Conservation (phyloP, 2,797 vertebrate species). For the Novumbra hubbsi region DNA sequence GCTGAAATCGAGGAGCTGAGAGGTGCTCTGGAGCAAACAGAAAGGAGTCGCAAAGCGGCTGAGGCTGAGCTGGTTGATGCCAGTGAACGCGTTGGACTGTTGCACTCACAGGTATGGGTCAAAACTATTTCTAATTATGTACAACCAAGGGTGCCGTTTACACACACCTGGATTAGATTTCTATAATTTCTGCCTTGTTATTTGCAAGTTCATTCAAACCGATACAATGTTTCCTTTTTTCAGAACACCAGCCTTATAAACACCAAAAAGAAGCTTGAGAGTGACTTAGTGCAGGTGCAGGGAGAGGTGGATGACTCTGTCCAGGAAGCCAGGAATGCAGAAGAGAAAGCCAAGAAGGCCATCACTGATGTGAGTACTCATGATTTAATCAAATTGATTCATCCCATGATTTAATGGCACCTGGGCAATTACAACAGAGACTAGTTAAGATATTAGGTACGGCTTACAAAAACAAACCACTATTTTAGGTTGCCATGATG, state of each 20-base stretch:
- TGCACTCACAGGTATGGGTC: constrained; percentile 55
- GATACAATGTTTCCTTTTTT: not conserved
- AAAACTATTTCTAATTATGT: not conserved
- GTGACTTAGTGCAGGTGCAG: constrained; percentile 74
- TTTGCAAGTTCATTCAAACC: too few relatives aligned
- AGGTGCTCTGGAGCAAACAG: constrained; percentile 75
- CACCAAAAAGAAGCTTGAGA: constrained; percentile 77
- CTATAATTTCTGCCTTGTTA: not conserved
- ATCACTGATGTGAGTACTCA: constrained; percentile 74
- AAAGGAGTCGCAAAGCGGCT: constrained; percentile 69
- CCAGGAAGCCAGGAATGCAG: too few relatives aligned
- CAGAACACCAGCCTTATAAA: constrained; percentile 67
- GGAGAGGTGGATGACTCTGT: constrained; percentile 74
- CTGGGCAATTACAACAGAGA: not conserved
- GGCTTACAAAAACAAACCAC: not conserved
- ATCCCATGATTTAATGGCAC: not conserved
- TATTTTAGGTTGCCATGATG: constrained; percentile 79
- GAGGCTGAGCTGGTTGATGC: too few relatives aligned
- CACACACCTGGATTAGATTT: not conserved
- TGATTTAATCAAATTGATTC: not conserved
- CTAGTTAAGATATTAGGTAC: not conserved
- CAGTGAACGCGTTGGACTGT: too few relatives aligned
- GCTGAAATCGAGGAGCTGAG: constrained; percentile 78
- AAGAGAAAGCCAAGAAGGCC: constrained; percentile 84
- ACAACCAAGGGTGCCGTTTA: too few relatives aligned